These are phyloP conservation scores for Melitaea athalia DNA, from an alignment of 2,888 invertebrate species.

Conservation along the genomic window DNA sequence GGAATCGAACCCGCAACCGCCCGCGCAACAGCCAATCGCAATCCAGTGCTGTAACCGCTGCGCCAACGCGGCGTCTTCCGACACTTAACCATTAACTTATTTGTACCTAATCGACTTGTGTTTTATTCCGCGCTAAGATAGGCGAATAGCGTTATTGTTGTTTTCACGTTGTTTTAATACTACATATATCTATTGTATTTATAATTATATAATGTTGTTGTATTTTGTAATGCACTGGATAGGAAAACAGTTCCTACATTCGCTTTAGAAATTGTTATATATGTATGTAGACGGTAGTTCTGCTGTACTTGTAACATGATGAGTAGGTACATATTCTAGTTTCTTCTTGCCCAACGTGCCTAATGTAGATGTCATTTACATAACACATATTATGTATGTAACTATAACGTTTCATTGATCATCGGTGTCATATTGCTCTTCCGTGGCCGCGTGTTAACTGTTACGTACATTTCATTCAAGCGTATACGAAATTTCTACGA, in stretches of 20 bases:
- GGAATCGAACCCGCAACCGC: no score
- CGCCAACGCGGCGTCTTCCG: no score
- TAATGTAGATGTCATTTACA: conserved; percentile 19
- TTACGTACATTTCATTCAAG: conserved; percentile 21
- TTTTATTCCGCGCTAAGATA: no score
- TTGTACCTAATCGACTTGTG: no score
- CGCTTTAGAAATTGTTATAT: neutral
- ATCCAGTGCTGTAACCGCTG: no score
- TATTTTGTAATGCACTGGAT: neutral
- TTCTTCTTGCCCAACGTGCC: conserved; percentile 23
- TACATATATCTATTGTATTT: no score
- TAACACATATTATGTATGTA: conserved; percentile 17
- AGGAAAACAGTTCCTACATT: neutral
- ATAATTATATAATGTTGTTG: no score
- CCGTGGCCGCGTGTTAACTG: conserved; percentile 21
- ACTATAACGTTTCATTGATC: conserved; percentile 16
- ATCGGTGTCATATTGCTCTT: conserved; percentile 30
- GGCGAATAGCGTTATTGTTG: no score
- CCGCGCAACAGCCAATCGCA: no score
- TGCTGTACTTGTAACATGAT: conserved; percentile 15
- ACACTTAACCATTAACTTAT: no score
- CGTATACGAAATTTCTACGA: conserved; percentile 18
- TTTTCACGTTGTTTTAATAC: no score
- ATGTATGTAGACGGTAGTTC: neutral
- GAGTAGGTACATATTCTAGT: conserved; percentile 16